phyloP scores from a whole-genome alignment of 2,888 invertebrate genomes.

The Rhagonycha lutea region DNA sequence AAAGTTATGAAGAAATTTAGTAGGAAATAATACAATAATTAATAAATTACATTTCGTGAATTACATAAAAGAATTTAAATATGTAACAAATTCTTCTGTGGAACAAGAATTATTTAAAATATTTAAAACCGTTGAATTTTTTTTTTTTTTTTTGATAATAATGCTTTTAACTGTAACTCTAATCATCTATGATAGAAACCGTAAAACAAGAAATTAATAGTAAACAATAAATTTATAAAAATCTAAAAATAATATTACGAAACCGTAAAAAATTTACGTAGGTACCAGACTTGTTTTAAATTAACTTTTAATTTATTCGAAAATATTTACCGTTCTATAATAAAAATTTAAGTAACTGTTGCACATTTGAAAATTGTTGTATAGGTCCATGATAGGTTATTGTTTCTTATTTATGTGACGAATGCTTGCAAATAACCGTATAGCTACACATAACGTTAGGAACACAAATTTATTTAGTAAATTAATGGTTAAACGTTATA shows the following conservation, averaged over 20 bases:
- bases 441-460: not conserved
- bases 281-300: not conserved
- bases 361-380: not conserved
- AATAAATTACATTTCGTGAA: not conserved
- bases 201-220: not conserved
- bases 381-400: constrained; percentile 1
- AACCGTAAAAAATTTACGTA: not conserved
- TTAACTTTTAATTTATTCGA: not conserved
- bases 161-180: not conserved
- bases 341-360: not conserved
- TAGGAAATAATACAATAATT: not conserved
- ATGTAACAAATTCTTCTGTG: too few relatives aligned
- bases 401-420: not conserved
- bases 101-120: not conserved
- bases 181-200: not conserved
- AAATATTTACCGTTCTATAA: not conserved
- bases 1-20: not conserved
- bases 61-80: not conserved
- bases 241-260: not conserved
- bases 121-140: not conserved
- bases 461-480: not conserved
- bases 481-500: not conserved
- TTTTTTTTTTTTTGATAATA: not conserved
- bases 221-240: not conserved
- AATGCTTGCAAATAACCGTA: constrained; percentile 1